Evolutionary conservation across 2,888 invertebrate species (phyloP), one percentile per base, ranked within the genome.

Genomic region (Chrysolina haemoptera): DNA sequence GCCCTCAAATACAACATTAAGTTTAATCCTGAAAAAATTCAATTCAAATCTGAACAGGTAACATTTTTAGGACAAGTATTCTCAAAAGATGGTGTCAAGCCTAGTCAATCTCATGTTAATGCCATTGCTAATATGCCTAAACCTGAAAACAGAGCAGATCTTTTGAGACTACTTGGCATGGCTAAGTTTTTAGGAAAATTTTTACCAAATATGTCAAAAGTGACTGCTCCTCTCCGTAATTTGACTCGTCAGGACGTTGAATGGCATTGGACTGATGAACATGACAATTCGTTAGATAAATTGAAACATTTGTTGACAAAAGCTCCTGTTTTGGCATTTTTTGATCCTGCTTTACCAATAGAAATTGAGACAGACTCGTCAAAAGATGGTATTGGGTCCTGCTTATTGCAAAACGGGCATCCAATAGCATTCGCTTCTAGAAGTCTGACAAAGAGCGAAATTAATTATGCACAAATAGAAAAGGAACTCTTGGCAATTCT

Each of bases 401-500:
- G 81, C 55, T 40, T 87, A 14, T 18, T 87, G 10, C 86, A 88
- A 73, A 73, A 27, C 2, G 27, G 27, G 83, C 43, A 43, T 43
- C 43, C 43, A 43, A 79, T 86, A n/a, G 82, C 82, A n/a, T 86
- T 82, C 79, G 84, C 84, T 6, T 86, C 85, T 41, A 64, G 84
- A 76, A 82, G 81, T 40, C 68, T 86, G 18, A 82, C 76, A 9
- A 63, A 75, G 43, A 78, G 81, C 46, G 84, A n/a, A n/a, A n/a
- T 86, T 71, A 76, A 81, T 72, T 27, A 27, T 27, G 27, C 27
- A 27, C 27, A 27, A 27, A 27, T 27, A 27, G 5, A 84, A 81
- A 43, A 43, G 8, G 43, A 85, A 87, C 76, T 70, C 8, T 8
- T 43, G 43, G 43, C 8, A 43, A 43, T 43, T 12, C 4, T 43